Base-by-base conservation (phyloP, 2,113 vertebrate genomes). In the Fulica atra region DNA sequence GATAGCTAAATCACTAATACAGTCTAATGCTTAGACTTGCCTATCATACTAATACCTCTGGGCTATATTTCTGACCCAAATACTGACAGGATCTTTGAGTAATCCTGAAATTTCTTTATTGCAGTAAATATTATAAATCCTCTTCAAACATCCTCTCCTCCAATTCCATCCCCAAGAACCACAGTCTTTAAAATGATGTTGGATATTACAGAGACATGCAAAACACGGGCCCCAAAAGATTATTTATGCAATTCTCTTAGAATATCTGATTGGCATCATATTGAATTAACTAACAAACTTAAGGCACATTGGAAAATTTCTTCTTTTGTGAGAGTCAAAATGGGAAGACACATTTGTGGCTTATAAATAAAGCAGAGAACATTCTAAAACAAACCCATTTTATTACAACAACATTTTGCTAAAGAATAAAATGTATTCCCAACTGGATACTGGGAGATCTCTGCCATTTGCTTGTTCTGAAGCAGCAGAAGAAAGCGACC, bases 41-140 rank as follows among this genome's bases (percentile, higher is more conserved):
- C 95, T 60, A 94, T 96, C 85, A 88, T 72, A 59, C 73, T 93
- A 93, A 95, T 89, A 88, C 95, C 80, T 80, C 91, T 35, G 69
- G 92, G 87, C 95, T 85, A 44, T 80, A 81, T 82, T 94, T 95
- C 93, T 97, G 96, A 97, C 93, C 94, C 92, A 97, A 96, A 97
- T 97, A 96, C 92, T 95, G 95, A 77, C 89, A 92, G 95, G 88
- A 93, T 94, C 91, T 95, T 80, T 65, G 85, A 86, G 84, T 96
- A 97, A 98, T 97, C 97, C 97, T 64, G 94, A 97, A 87, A 96
- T 95, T 94, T 96, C 89, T 96, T 96, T 94, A 96, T 83, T 94
- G 95, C 79, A 89, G 87, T 94, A 96, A 97, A 96, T 95, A 96
- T 93, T 91, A 95, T 77, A 97, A 96, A 97, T 93, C 92, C 90